These are phyloP conservation scores for Ibycter americanus DNA, from an alignment of 2,797 vertebrate species.

Conservation along the genomic window DNA sequence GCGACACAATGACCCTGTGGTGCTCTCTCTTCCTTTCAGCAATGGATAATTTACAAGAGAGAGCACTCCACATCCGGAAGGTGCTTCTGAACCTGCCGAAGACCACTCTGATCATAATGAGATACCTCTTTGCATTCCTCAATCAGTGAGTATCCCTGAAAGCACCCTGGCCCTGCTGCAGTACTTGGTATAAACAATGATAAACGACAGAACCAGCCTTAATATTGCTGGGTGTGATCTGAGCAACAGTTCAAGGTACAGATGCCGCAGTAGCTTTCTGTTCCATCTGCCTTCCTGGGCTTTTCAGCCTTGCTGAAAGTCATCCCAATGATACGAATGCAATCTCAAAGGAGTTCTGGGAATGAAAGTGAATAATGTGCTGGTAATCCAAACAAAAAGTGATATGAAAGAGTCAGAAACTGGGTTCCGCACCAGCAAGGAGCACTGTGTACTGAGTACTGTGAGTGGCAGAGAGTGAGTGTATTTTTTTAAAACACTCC, in stretches of 20 bases:
- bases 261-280: neutral
- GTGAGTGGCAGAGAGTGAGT: neutral
- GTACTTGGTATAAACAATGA: neutral
- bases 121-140: constrained; percentile 98
- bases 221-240: neutral
- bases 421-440: neutral
- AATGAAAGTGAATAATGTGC: neutral
- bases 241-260: neutral
- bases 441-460: too few species aligned
- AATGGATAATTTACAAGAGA: constrained; percentile 93
- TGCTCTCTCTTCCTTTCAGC: constrained; percentile 77
- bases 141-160: constrained; percentile 88
- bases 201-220: neutral
- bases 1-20: neutral
- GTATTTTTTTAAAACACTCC: neutral
- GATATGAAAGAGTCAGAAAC: neutral
- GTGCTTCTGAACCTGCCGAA: constrained; percentile 87
- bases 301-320: neutral
- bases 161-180: neutral
- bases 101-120: constrained; percentile 93
- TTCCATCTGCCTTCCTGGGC: neutral
- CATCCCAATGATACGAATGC: neutral
- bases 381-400: neutral
- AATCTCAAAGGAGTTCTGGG: neutral
- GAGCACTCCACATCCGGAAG: constrained; percentile 91